A percentile compares a stretch with the other conserved stretches of the same genome.
These are phyloP conservation scores for Crotalus viridis DNA, from an alignment of 2,113 vertebrate species.

Conservation along the genomic window DNA sequence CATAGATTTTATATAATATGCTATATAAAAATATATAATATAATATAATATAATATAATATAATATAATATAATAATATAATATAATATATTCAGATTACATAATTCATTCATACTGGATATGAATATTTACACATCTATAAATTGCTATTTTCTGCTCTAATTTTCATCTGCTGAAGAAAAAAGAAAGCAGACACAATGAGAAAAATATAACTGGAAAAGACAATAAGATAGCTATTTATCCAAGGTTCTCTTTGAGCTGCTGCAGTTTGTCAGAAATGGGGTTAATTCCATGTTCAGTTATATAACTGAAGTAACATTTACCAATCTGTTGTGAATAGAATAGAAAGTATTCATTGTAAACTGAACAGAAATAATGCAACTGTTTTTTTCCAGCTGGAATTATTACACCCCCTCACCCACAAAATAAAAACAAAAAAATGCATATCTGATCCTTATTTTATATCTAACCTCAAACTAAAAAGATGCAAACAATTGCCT, in stretches of 20 bases:
- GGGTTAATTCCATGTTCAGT: not conserved
- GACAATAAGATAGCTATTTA: not conserved
- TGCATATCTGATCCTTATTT: not conserved
- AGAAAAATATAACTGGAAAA: not conserved
- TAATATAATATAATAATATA: not conserved
- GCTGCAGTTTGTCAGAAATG: not conserved
- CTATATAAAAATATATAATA: too few relatives aligned
- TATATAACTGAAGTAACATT: not conserved
- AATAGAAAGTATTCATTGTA: not conserved
- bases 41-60: not conserved
- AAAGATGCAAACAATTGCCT: not conserved
- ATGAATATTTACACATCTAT: constrained; percentile 2
- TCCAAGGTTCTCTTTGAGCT: not conserved
- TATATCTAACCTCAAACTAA: not conserved
- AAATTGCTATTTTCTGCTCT: not conserved
- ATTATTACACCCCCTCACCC: not conserved
- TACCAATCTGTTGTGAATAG: not conserved
- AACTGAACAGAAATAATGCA: not conserved
- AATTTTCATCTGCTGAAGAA: not conserved
- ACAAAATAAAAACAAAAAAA: not conserved
- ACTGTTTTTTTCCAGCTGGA: not conserved
- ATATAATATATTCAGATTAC: not conserved
- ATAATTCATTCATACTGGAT: not conserved
- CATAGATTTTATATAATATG: accelerated
- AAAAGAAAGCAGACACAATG: not conserved